A percentile compares a stretch with the other conserved stretches of the same genome.
Evolutionary conservation across 2,888 invertebrate species (phyloP).

Genomic region (Synergus japonicus): DNA sequence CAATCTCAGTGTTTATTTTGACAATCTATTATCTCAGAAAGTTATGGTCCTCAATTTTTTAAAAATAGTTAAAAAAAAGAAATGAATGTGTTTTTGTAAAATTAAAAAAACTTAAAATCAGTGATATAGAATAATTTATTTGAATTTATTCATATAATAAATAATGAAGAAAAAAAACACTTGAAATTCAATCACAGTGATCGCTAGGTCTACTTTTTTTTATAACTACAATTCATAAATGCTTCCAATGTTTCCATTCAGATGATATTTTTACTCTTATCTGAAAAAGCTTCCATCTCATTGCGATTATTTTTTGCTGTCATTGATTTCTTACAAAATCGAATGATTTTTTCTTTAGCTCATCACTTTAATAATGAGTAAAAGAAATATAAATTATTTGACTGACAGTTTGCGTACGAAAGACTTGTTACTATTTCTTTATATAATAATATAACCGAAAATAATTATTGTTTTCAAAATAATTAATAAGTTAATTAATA

Average conservation of each 20-base stretch:
- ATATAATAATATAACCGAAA: too few relatives aligned
- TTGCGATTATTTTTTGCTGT: conserved; percentile 19
- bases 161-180: not conserved
- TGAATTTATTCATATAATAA: not conserved
- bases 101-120: too few relatives aligned
- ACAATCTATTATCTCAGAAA: not conserved
- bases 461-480: too few relatives aligned
- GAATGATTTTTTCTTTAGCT: not conserved
- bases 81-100: too few relatives aligned
- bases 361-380: not conserved
- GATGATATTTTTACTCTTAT: conserved; percentile 32
- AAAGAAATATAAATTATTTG: not conserved
- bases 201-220: not conserved
- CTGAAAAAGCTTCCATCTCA: conserved; percentile 1
- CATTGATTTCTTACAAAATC: not conserved
- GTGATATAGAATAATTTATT: not conserved
- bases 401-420: too few relatives aligned
- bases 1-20: not conserved
- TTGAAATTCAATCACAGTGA: not conserved
- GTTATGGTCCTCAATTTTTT: too few relatives aligned
- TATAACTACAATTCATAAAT: not conserved
- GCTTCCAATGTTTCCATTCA: not conserved
- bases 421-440: too few relatives aligned
- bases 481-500: not conserved
- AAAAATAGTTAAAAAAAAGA: too few relatives aligned